Evolutionary conservation across 2,888 invertebrate genomes (phyloP).

Genomic region (Sesia bembeciformis): DNA sequence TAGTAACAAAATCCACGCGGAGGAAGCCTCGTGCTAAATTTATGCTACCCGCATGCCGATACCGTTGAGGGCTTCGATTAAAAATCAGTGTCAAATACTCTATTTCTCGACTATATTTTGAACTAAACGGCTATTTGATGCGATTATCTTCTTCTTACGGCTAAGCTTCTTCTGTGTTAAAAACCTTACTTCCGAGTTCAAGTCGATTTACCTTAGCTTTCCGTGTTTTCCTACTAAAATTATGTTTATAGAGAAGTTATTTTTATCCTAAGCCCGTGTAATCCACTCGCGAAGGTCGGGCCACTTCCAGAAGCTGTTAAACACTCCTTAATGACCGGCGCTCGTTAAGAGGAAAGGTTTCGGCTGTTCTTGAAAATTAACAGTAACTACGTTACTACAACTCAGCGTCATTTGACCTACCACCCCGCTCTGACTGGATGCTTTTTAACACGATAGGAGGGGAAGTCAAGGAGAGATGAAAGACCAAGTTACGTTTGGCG

Average conservation of each 20-base stretch:
- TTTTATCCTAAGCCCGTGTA: constrained; percentile 12
- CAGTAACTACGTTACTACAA: constrained; percentile 36
- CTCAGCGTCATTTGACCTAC: constrained; percentile 24
- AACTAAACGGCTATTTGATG: no score
- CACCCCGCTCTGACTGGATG: constrained; percentile 5
- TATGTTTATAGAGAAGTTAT: background rate
- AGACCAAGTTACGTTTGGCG: constrained; percentile 27
- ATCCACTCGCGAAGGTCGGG: constrained; percentile 25
- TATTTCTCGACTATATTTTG: no score
- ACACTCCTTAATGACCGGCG: constrained; percentile 51
- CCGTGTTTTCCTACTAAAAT: no score
- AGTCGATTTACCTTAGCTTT: no score
- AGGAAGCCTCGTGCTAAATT: no score
- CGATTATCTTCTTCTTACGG: no score
- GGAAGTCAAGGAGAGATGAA: constrained; percentile 6
- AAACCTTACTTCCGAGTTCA: no score
- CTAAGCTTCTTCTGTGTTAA: no score
- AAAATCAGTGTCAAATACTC: no score
- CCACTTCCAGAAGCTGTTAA: constrained; percentile 37
- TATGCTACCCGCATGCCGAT: no score
- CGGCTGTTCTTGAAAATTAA: constrained; percentile 61
- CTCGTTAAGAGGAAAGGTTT: constrained; percentile 64
- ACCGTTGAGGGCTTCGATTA: no score
- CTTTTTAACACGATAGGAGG: background rate
- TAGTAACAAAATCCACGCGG: no score